Conservation (phyloP, 2,797 vertebrate genomes). For the Microhierax caerulescens region DNA sequence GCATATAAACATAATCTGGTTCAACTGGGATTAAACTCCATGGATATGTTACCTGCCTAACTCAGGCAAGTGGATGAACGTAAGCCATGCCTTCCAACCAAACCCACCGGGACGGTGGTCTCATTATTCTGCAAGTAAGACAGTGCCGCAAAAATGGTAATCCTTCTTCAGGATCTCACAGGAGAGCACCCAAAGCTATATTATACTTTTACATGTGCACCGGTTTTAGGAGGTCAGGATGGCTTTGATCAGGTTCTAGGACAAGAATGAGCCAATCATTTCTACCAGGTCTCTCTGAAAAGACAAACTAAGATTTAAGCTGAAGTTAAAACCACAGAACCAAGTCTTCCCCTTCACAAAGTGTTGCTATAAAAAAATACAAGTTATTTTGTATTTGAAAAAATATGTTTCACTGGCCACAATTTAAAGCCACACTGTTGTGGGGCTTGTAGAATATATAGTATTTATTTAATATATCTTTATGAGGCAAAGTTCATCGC, state of each 20-base stretch:
- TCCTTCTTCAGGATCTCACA: neutral
- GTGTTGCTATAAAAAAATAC: constrained; percentile 61
- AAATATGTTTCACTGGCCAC: constrained; percentile 26
- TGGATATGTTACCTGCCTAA: neutral
- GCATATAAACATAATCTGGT: neutral
- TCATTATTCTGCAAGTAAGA: neutral
- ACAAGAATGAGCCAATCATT: neutral
- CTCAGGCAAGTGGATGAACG: neutral
- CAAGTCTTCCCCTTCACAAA: neutral
- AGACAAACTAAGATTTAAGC: constrained; percentile 6
- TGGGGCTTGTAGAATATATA: constrained; percentile 12
- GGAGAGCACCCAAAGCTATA: neutral
- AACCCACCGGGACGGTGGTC: neutral
- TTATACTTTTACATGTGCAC: neutral
- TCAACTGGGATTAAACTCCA: neutral
- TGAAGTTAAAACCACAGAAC: neutral
- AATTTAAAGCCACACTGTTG: neutral
- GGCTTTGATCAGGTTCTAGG: neutral
- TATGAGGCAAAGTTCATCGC: neutral
- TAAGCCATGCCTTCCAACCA: neutral
- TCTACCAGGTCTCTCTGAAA: neutral
- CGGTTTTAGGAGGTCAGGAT: neutral
- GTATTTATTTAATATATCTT: constrained; percentile 37
- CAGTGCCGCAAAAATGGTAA: neutral
- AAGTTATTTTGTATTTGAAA: constrained; percentile 25